These are phyloP conservation scores for Thaumetopoea pityocampa DNA, from an alignment of 1,140 invertebrate species.

Conservation along the genomic window DNA sequence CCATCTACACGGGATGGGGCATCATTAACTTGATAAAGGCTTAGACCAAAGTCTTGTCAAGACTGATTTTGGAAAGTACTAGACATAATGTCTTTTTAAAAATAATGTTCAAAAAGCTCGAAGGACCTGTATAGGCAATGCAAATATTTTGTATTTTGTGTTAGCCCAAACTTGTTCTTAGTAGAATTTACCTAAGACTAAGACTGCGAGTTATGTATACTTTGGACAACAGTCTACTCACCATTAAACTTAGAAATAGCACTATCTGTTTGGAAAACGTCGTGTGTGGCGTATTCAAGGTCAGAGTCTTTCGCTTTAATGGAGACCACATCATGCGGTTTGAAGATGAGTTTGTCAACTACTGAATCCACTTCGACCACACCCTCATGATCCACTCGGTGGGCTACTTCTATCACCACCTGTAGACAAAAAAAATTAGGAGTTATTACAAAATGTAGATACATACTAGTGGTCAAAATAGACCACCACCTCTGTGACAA, in stretches of 20 bases:
- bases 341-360: conserved; percentile 91
- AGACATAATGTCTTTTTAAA: no score
- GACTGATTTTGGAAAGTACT: no score
- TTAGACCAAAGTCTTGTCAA: no score
- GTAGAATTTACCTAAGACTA: not conserved
- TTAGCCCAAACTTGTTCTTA: no score
- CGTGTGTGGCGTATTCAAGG: conserved; percentile 90
- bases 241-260: conserved; percentile 82
- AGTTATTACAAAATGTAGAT: no score
- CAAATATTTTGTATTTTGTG: no score
- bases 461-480: no score
- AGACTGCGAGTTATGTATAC: not conserved
- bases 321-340: conserved; percentile 86
- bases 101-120: no score
- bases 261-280: conserved; percentile 90
- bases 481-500: no score
- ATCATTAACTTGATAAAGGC: no score
- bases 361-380: conserved; percentile 81
- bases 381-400: conserved; percentile 84
- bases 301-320: conserved; percentile 89
- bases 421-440: conserved; percentile 38
- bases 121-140: no score
- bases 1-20: no score
- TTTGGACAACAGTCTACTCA: conserved; percentile 26
- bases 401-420: conserved; percentile 89